Conservation (phyloP, 1,140 invertebrate species). For the Bombus sibiricus region DNA sequence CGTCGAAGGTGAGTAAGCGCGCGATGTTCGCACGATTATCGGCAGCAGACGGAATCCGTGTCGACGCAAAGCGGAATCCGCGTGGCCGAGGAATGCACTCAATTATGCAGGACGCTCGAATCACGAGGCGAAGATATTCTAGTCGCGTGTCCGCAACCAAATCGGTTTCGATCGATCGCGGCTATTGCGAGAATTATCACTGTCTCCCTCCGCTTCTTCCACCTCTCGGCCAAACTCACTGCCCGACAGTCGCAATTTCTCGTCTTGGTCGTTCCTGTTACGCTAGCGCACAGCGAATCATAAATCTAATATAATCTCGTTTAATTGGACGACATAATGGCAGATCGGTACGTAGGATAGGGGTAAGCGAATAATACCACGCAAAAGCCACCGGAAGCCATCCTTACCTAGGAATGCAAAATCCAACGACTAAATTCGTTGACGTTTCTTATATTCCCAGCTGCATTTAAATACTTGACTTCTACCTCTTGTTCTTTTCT, state of each 20-base stretch:
- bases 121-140: conserved; percentile 43
- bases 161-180: conserved; percentile 48
- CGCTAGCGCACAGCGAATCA: accelerated
- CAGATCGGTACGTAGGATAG: no score
- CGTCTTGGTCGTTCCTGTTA: no score
- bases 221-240: not conserved
- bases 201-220: conserved; percentile 4
- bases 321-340: no score
- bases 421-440: no score
- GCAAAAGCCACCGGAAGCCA: no score
- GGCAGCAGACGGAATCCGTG: conserved; percentile 24
- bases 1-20: not conserved
- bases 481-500: no score
- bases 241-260: no score
- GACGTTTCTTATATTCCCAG: accelerated
- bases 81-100: conserved; percentile 43
- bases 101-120: conserved; percentile 47
- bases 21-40: conserved; percentile 9
- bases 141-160: conserved; percentile 46
- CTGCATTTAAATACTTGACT: accelerated
- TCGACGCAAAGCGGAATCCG: conserved; percentile 47
- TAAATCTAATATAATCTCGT: accelerated
- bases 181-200: conserved; percentile 37
- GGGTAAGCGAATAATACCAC: no score
- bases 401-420: no score